Evolutionary conservation across 1,140 invertebrate genomes (phyloP), one percentile per base, ranked within the genome.

Genomic region (Prorops nasuta): DNA sequence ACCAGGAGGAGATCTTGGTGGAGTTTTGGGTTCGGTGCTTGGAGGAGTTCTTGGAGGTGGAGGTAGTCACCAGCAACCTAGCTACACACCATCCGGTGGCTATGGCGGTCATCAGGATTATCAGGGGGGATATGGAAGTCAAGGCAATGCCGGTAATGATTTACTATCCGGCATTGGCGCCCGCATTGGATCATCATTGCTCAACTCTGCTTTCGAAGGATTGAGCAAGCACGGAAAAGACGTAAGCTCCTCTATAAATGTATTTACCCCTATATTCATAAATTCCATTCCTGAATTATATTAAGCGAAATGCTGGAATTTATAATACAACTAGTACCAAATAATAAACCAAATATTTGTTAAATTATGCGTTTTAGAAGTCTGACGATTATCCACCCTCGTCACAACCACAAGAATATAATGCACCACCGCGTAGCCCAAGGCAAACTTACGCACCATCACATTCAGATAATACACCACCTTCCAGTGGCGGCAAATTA

Each of bases 41-140:
- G 71, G 74, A 18, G 63, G 63, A 9, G 69, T 76, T 49, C 46
- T 76, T n/a, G 72, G 72, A 8, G 71, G 71, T 18, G 64, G 61
- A 38, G 31, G 34, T 15, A 48, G 60, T 43, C 57, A 62, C 14
- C 54, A 54, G n/a, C 60, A 51, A 48, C 35, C 57, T 41, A 24
- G 15, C 6, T 71, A 69, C 18, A 65, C 68, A 22, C 63, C 68
- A 31, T 61, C 69, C 18, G 72, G 68, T 42, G 66, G 63, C 18
- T 67, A 66, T 12, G 51, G 56, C 22, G 54, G 58, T 20, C 54
- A 71, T 44, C 68, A 58, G 9, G 58, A 64, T 49, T 21, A 42
- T 16, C 56, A 55, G 9, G 56, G 59, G 37, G 66, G 60, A 31
- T 65, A 63, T 17, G 49, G 55, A 9, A 43, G 20, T 1, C 56